Evolutionary conservation across 2,888 invertebrate species (phyloP).

Genomic region (Rhagophthalmus giganteus): DNA sequence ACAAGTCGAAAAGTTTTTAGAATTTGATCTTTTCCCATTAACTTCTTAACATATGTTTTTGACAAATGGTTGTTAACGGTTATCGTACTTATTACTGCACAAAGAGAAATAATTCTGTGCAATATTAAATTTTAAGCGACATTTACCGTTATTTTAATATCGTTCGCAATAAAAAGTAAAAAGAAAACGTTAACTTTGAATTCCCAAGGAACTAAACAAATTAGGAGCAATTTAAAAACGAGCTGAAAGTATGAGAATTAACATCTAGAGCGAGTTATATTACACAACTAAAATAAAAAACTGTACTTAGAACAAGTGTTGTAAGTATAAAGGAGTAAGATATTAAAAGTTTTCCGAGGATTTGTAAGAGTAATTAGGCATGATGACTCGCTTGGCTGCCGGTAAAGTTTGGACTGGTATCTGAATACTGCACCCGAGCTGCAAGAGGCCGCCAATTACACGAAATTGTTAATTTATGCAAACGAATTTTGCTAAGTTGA

Average conservation of each 20-base stretch:
- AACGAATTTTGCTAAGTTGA: conserved; percentile 42
- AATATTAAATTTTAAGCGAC: too few relatives aligned
- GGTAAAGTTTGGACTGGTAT: conserved; percentile 34
- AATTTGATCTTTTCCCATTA: too few relatives aligned
- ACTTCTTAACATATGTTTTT: too few relatives aligned
- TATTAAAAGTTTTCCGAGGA: conserved; percentile 48
- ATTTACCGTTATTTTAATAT: too few relatives aligned
- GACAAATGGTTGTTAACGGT: too few relatives aligned
- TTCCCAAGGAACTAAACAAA: conserved; percentile 32
- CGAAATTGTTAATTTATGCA: conserved; percentile 48
- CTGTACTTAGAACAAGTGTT: conserved; percentile 24
- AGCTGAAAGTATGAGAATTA: conserved; percentile 26
- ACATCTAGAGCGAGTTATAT: conserved; percentile 24
- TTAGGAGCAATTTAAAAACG: conserved; percentile 34
- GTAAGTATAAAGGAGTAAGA: conserved; percentile 37
- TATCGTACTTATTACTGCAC: too few relatives aligned
- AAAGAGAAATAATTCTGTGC: too few relatives aligned
- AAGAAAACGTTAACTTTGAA: conserved; percentile 15
- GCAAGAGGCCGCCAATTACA: conserved; percentile 40
- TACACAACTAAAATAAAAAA: conserved; percentile 23
- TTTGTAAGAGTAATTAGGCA: conserved; percentile 50
- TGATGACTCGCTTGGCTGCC: conserved; percentile 43
- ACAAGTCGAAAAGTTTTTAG: too few relatives aligned
- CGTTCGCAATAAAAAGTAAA: too few relatives aligned
- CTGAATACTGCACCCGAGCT: conserved; percentile 38